These are phyloP conservation scores for Cochlearius cochlearius DNA, from an alignment of 2,113 vertebrate species.

Conservation along the genomic window DNA sequence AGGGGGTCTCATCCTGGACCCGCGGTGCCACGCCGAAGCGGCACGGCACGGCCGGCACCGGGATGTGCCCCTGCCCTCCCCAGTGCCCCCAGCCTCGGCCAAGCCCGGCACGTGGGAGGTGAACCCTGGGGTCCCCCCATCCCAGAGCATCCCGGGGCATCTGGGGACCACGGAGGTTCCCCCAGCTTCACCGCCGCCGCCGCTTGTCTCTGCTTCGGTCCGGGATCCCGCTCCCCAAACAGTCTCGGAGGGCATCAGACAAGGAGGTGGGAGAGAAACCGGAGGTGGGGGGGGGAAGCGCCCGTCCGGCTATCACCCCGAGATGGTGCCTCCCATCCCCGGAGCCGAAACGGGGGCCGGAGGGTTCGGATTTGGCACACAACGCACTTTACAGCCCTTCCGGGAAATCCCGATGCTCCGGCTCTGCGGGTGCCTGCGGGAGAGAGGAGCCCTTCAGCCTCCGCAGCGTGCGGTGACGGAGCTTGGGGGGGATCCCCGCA, in stretches of 20 bases:
- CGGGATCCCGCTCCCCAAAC: background rate
- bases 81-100: background rate
- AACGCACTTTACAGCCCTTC: background rate
- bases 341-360: background rate
- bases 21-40: rapidly evolving
- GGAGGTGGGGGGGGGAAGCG: background rate
- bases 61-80: background rate
- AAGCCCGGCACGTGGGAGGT: background rate
- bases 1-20: background rate
- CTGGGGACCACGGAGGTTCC: background rate
- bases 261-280: background rate
- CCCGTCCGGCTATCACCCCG: background rate
- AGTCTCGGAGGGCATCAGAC: background rate
- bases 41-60: rapidly evolving
- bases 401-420: background rate
- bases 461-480: too few species aligned
- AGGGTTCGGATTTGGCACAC: background rate
- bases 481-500: background rate
- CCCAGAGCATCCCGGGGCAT: background rate
- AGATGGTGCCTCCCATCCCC: background rate
- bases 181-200: background rate
- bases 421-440: background rate
- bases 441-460: background rate
- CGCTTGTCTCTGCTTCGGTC: background rate
- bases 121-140: background rate